Evolutionary conservation across 1,140 invertebrate genomes (phyloP).

Genomic region (Drosophila punjabiensis): DNA sequence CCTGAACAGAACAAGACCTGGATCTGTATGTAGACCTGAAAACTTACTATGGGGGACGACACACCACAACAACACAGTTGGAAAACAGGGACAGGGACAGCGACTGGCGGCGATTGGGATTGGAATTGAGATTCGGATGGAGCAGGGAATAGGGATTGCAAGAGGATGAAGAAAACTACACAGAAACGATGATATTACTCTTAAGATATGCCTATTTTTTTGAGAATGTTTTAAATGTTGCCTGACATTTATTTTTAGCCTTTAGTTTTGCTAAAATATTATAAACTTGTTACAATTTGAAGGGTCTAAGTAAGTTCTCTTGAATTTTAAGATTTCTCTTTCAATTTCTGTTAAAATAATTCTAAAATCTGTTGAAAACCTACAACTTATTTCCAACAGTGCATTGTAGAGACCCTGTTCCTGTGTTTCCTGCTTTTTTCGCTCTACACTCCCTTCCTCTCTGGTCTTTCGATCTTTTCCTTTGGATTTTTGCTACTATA

Average conservation of each 20-base stretch:
- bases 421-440: constrained; percentile 4
- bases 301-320: background rate
- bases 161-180: constrained; percentile 15
- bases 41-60: constrained; percentile 14
- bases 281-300: background rate
- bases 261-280: background rate
- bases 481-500: constrained; percentile 72
- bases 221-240: background rate
- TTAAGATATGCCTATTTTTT: too few relatives aligned
- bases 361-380: background rate
- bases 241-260: background rate
- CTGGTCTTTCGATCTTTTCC: background rate
- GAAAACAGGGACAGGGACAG: constrained; percentile 26
- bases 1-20: constrained; percentile 30
- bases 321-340: background rate
- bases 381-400: constrained; percentile 5
- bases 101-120: constrained; percentile 10
- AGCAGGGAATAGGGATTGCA: constrained; percentile 1
- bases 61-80: constrained; percentile 7
- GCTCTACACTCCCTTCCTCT: background rate
- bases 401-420: background rate
- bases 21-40: constrained; percentile 34
- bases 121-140: constrained; percentile 1
- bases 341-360: background rate
- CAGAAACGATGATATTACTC: background rate